phyloP scores from a whole-genome alignment of 1,140 invertebrate genomes.

The Atta colombica region DNA sequence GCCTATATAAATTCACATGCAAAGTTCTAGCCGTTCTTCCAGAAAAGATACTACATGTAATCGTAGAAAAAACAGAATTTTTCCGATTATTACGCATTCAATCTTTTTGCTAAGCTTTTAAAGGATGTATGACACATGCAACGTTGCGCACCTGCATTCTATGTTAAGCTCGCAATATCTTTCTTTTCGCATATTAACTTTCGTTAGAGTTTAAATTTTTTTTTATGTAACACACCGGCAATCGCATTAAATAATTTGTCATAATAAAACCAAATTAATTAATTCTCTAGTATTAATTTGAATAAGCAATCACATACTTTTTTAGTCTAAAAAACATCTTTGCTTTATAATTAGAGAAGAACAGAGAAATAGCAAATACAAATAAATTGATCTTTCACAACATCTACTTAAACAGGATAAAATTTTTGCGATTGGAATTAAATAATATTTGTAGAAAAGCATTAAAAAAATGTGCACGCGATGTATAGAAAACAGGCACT shows the following conservation, averaged over 20 bases:
- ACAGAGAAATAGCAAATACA: background rate
- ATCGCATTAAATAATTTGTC: background rate
- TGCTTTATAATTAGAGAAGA: background rate
- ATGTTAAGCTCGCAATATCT: constrained; percentile 40
- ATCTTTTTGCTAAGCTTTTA: constrained; percentile 50
- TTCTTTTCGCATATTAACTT: constrained; percentile 58
- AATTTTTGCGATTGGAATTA: constrained; percentile 2
- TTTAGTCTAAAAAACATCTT: background rate
- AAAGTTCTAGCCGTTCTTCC: constrained; percentile 67
- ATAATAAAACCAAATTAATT: background rate
- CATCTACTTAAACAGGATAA: background rate
- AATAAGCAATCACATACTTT: background rate
- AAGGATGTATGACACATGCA: constrained; percentile 57
- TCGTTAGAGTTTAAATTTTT: constrained; percentile 11
- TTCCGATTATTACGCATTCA: constrained; percentile 41
- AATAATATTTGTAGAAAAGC: background rate
- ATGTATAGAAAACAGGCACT: background rate
- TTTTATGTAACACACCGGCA: background rate
- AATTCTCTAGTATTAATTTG: background rate
- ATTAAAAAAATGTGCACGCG: constrained; percentile 44
- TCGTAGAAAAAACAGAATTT: constrained; percentile 57
- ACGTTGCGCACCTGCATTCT: constrained; percentile 14
- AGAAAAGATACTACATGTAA: constrained; percentile 70
- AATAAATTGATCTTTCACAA: background rate
- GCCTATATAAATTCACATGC: constrained; percentile 71